Base-by-base conservation (phyloP, 2,113 vertebrate species). In the Microcebus murinus region DNA sequence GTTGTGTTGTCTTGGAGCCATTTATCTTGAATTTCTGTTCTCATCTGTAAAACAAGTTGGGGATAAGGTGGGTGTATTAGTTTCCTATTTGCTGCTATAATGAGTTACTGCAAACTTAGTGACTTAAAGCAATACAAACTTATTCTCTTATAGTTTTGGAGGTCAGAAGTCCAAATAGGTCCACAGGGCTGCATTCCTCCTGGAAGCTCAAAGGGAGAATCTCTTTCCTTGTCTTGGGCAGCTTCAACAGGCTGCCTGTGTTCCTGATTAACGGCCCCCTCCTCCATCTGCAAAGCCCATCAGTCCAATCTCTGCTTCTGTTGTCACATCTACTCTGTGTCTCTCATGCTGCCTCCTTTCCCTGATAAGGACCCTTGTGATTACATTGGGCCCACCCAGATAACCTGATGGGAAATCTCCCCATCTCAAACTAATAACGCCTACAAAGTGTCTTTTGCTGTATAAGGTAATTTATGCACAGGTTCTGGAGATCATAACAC, bases 11-110 rank as follows among this genome's bases (percentile, higher is more conserved):
- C 74, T 79, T 92, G 27, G 73, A 93, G 39, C 48, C 79, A 29
- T 52, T 83, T 83, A 42, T 9, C 55, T 92, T 97, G 68, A 80
- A 42, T 59, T 80, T 90, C 23, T 55, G 15, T 92, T 97, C 81
- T 80, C 39, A 59, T 68, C 39, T 81, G 31, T 93, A 81, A 85
- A 90, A 84, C 52, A 70, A 82, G 61, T 79, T 17, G 73, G 59
- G 57, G 18, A 27, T 12, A 29, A 45, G 7, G 18, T 88, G 39
- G 7, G 1, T 21, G 2, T 87, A 31, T 90, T 89, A 36, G 81
- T 87, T 88, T 95, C 55, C 67, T 87, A 8, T 76, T 68, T 95
- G 91, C 57, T 92, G 42, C 67, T 90, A 0, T 90, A 83, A 90
- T 70, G 91, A 87, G 48, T 91, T 67, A 71, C 63, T 34, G 50